Evolutionary conservation across 2,888 invertebrate genomes (phyloP).

Genomic region (Yponomeuta plumbellus): DNA sequence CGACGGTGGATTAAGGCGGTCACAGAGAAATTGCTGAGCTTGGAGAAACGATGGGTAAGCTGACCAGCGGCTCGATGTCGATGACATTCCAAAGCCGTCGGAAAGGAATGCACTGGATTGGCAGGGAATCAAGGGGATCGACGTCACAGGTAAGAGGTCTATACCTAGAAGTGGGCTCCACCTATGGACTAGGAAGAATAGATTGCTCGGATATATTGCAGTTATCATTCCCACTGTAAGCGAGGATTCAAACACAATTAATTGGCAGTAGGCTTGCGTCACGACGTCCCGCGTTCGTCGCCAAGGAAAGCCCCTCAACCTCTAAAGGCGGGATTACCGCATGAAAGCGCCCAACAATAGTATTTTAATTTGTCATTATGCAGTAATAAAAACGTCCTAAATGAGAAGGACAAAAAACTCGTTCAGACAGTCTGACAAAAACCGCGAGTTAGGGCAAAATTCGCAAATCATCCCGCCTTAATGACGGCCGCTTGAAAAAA

Average conservation of each 20-base stretch:
- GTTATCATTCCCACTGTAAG: background rate
- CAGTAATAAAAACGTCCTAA: conserved; percentile 74
- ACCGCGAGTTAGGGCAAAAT: conserved; percentile 70
- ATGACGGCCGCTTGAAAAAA: conserved; percentile 75
- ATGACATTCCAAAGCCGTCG: too few species aligned
- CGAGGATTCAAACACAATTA: background rate
- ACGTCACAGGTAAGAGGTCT: too few species aligned
- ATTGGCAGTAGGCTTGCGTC: background rate
- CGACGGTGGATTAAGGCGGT: too few species aligned
- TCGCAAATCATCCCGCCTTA: conserved; percentile 73
- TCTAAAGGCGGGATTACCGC: conserved; percentile 55
- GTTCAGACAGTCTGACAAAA: conserved; percentile 61
- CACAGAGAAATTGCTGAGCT: too few species aligned
- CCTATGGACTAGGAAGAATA: background rate
- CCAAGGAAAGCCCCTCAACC: conserved; percentile 42
- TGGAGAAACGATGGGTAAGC: too few species aligned
- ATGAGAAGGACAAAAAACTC: conserved; percentile 72
- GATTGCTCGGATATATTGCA: background rate
- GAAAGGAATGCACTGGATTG: too few species aligned
- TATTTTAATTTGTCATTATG: conserved; percentile 75
- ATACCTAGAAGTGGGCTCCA: too few species aligned
- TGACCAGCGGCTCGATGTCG: too few species aligned
- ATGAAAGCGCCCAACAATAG: conserved; percentile 71
- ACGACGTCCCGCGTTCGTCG: background rate
- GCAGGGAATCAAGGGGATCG: too few species aligned